A percentile compares a stretch with the other conserved stretches of the same genome.
phyloP scores from a whole-genome alignment of 2,113 vertebrate genomes.

The Aptenodytes patagonicus region DNA sequence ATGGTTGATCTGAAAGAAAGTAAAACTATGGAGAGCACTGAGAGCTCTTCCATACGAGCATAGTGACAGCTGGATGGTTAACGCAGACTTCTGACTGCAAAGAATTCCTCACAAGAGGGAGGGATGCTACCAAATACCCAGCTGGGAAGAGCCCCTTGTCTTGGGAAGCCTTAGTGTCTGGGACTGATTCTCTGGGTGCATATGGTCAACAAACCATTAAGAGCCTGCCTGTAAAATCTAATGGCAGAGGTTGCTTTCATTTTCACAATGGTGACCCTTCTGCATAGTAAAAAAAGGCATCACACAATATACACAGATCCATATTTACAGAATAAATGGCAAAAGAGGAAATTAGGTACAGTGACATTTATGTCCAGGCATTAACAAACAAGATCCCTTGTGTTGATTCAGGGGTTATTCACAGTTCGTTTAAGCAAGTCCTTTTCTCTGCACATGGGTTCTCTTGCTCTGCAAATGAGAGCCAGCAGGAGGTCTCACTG shows the following conservation, averaged over 20 bases:
- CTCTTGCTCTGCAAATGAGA: neutral
- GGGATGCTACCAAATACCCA: neutral
- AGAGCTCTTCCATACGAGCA: neutral
- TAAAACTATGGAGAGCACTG: neutral
- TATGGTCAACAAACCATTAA: neutral
- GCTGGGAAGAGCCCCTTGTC: neutral
- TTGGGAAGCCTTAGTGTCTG: neutral
- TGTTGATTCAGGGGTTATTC: neutral
- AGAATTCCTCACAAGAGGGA: neutral
- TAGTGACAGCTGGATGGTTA: neutral
- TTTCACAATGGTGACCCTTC: neutral
- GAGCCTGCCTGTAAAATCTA: neutral
- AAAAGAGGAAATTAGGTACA: conserved; percentile 3
- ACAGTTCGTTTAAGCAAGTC: neutral
- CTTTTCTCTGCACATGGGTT: neutral
- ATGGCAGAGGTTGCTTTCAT: neutral
- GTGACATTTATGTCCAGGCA: neutral
- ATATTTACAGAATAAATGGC: conserved; percentile 39
- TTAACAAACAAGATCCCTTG: neutral
- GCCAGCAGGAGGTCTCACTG: neutral
- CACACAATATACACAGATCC: conserved; percentile 5
- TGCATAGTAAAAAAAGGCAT: neutral
- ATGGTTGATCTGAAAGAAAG: neutral
- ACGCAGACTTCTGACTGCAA: neutral
- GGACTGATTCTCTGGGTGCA: neutral